Conservation (phyloP, 1,140 invertebrate genomes). For the Atta texana region DNA sequence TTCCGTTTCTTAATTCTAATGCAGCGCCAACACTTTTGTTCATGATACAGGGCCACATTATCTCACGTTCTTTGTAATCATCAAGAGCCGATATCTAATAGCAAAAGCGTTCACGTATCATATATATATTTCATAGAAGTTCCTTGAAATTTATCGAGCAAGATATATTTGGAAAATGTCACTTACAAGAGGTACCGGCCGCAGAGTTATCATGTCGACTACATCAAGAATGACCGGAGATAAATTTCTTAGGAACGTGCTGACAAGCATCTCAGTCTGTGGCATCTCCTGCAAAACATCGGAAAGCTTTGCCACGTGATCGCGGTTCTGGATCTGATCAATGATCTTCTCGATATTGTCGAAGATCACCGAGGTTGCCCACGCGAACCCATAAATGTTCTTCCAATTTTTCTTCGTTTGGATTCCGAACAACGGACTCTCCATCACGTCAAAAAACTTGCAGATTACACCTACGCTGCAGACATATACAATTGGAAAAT, state of each 20-base stretch:
- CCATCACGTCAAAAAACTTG: constrained; percentile 79
- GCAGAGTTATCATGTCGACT: constrained; percentile 77
- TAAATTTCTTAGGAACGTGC: constrained; percentile 76
- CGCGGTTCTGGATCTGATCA: constrained; percentile 77
- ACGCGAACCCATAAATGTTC: constrained; percentile 76
- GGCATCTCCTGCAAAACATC: constrained; percentile 77
- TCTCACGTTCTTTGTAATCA: constrained; percentile 78
- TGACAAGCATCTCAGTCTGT: constrained; percentile 76
- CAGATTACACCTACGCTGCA: constrained; percentile 83
- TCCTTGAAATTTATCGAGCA: neutral
- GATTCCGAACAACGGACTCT: constrained; percentile 80
- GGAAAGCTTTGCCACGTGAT: constrained; percentile 64
- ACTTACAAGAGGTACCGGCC: constrained; percentile 78
- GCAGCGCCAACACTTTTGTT: constrained; percentile 77
- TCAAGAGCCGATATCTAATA: constrained; percentile 76
- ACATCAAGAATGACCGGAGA: constrained; percentile 76
- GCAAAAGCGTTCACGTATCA: neutral
- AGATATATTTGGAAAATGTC: neutral
- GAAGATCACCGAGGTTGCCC: constrained; percentile 75
- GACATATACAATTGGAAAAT: constrained; percentile 65
- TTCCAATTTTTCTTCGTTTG: constrained; percentile 72
- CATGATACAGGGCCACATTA: constrained; percentile 79
- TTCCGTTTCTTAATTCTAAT: constrained; percentile 79
- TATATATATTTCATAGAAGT: neutral
- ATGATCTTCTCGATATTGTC: constrained; percentile 79